Evolutionary conservation across 2,888 invertebrate genomes (phyloP).

Genomic region (Pristionchus arcanus): DNA sequence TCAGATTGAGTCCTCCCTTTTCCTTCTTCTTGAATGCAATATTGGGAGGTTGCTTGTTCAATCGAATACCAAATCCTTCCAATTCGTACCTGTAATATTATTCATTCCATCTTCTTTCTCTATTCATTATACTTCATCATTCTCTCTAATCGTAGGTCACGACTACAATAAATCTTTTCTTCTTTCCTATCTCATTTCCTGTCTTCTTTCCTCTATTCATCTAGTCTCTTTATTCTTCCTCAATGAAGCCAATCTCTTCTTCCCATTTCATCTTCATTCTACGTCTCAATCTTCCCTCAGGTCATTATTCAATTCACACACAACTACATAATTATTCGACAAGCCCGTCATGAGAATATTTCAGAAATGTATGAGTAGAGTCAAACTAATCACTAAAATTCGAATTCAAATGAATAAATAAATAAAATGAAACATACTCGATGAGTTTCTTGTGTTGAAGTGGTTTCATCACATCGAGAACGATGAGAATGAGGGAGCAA

Average conservation of each 20-base stretch:
- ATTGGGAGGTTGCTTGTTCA: conserved; percentile 96
- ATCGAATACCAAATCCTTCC: conserved; percentile 97
- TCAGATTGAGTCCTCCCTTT: conserved; percentile 98
- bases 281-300: not conserved
- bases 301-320: not conserved
- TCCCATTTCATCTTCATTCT: not conserved
- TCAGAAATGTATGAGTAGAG: not conserved
- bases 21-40: conserved; percentile 97
- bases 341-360: not conserved
- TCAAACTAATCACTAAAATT: not conserved
- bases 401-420: not conserved
- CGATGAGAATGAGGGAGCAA: conserved; percentile 95
- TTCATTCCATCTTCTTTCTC: not conserved
- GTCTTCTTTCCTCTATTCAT: not conserved
- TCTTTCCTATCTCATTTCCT: conserved; percentile 15
- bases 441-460: conserved; percentile 95
- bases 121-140: not conserved
- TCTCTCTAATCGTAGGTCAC: not conserved
- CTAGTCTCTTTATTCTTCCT: not conserved
- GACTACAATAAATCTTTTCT: not conserved
- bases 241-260: not conserved
- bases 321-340: not conserved
- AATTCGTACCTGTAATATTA: conserved; percentile 86
- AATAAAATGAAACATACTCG: conserved; percentile 82
- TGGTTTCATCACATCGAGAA: conserved; percentile 97